Evolutionary conservation across 1,140 invertebrate species (phyloP).

Genomic region (Stegodyphus dumicola): DNA sequence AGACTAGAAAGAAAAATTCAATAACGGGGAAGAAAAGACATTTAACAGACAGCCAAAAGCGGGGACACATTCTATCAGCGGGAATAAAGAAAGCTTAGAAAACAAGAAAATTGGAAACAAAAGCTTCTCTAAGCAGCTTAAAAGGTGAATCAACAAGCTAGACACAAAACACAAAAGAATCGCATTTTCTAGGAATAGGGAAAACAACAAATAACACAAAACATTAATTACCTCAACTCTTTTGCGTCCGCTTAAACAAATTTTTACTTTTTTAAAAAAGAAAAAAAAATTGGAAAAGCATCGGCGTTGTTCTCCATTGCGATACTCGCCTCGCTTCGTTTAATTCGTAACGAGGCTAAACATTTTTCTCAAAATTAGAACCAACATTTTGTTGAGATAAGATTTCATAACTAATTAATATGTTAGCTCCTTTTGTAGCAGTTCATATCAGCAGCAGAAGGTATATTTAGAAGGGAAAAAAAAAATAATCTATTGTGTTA

Average conservation of each 20-base stretch:
- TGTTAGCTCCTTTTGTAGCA: not conserved
- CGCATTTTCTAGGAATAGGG: conserved; percentile 1
- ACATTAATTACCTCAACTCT: conserved; percentile 48
- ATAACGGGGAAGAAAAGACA: no score
- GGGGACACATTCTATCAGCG: not conserved
- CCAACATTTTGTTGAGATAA: conserved; percentile 13
- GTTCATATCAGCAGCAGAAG: conserved; percentile 6
- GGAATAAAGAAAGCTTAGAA: not conserved
- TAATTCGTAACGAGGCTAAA: not conserved
- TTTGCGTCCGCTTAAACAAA: conserved; percentile 4
- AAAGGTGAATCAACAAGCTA: conserved; percentile 35
- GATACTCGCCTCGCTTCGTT: no score
- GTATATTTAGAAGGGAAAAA: not conserved
- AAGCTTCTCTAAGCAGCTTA: conserved; percentile 32
- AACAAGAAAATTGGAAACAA: conserved; percentile 5
- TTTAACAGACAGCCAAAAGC: not conserved
- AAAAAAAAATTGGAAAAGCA: no score
- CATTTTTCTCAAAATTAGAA: not conserved
- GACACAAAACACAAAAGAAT: conserved; percentile 9
- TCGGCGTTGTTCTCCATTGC: no score
- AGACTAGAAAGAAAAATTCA: no score
- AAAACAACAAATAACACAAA: conserved; percentile 17
- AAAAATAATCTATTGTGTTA: not conserved
- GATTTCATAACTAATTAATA: conserved; percentile 37
- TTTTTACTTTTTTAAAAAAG: not conserved